phyloP scores from a whole-genome alignment of 64 coral and sea anemone genomes.

The Platygyra sinensis region DNA sequence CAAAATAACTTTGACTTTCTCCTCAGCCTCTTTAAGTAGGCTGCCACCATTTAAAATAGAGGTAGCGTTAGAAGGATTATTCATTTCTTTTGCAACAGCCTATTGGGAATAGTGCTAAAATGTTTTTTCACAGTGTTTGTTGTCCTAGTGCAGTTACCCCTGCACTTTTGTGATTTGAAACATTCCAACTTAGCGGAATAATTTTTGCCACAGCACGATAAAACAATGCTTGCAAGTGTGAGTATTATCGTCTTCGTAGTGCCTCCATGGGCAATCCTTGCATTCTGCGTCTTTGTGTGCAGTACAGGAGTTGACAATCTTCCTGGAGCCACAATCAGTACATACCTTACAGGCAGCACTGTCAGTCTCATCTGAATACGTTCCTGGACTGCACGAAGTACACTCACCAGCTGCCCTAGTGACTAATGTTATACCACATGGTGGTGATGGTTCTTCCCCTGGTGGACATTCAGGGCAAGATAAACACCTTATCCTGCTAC shows the following conservation, averaged over 20 bases:
- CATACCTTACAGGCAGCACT: slow-evolving; percentile 3
- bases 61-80: neutral
- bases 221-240: slow-evolving; percentile 2
- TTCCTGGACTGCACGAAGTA: slow-evolving; percentile 10
- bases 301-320: neutral
- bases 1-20: neutral
- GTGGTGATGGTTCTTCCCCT: slow-evolving; percentile 11
- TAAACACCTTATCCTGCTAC: slow-evolving; percentile 5
- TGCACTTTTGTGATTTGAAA: neutral
- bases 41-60: neutral
- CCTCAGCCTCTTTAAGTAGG: neutral
- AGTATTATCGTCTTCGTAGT: slow-evolving; percentile 9
- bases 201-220: neutral
- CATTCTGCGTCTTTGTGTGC: slow-evolving; percentile 2
- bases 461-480: neutral
- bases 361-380: neutral
- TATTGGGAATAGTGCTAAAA: neutral
- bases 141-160: neutral
- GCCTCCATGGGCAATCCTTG: neutral
- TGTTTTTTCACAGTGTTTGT: neutral
- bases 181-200: neutral
- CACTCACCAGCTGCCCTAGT: neutral
- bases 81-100: neutral
- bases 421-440: slow-evolving; percentile 9
- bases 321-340: slow-evolving; percentile 32